Conservation (phyloP, 1,140 invertebrate genomes). For the Venturia canescens region DNA sequence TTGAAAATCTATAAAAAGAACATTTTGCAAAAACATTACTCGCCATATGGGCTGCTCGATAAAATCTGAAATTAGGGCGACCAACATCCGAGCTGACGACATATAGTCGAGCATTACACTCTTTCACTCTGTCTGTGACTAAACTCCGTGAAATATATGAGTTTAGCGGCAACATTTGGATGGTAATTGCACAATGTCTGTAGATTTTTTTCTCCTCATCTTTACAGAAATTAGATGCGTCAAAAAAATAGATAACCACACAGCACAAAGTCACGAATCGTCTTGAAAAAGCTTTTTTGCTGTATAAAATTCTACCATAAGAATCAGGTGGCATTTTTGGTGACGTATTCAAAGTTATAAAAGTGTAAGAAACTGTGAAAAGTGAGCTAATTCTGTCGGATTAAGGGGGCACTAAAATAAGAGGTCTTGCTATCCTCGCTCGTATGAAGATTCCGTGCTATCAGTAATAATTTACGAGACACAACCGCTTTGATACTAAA, state of each 20-base stretch:
- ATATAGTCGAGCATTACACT: slow-evolving; percentile 11
- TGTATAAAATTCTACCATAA: background rate
- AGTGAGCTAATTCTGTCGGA: background rate
- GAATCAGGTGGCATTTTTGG: background rate
- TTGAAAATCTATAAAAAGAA: too few species aligned
- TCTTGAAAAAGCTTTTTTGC: too few species aligned
- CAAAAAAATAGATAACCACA: background rate
- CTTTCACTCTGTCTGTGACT: background rate
- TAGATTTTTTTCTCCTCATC: too few species aligned
- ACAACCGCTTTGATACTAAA: background rate
- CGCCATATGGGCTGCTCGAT: slow-evolving; percentile 3
- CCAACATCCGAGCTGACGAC: slow-evolving; percentile 26
- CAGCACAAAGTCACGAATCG: too few species aligned
- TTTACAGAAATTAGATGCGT: background rate
- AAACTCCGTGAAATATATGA: background rate
- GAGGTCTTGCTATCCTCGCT: background rate
- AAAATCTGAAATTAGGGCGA: slow-evolving; percentile 15
- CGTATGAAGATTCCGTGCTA: background rate
- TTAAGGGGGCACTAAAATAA: background rate
- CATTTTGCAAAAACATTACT: background rate
- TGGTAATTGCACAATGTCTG: too few species aligned
- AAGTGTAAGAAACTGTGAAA: background rate
- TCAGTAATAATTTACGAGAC: background rate
- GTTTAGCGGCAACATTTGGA: too few species aligned
- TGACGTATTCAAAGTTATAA: background rate